These are phyloP conservation scores for Drosophila leonis DNA, from an alignment of 2,888 invertebrate genomes.

Conservation along the genomic window DNA sequence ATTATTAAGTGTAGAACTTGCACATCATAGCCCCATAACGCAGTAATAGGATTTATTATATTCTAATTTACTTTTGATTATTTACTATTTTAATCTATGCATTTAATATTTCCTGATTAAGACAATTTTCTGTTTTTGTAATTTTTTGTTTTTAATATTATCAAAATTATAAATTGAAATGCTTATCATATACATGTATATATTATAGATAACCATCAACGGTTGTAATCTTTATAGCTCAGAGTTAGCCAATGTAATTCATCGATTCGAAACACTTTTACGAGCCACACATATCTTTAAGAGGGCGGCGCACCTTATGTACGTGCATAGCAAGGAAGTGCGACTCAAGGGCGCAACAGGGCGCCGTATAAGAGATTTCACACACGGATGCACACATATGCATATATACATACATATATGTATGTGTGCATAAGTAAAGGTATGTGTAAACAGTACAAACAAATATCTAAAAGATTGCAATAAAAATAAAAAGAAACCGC, in stretches of 20 bases:
- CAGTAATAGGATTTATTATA: too few relatives aligned
- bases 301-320: constrained; percentile 3
- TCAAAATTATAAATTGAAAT: constrained; percentile 1
- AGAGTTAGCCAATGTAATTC: neutral
- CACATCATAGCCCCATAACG: too few relatives aligned
- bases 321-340: neutral
- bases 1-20: too few relatives aligned
- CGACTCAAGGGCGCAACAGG: constrained; percentile 33
- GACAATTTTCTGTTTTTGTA: neutral
- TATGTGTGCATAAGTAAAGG: neutral
- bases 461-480: constrained; percentile 42
- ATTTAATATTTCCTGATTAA: neutral
- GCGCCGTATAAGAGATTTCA: constrained; percentile 6
- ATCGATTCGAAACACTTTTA: constrained; percentile 17
- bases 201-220: neutral
- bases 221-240: constrained; percentile 1
- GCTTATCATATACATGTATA: neutral
- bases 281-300: constrained; percentile 13
- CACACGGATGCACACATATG: neutral
- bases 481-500: constrained; percentile 18
- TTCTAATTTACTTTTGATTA: neutral
- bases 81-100: neutral
- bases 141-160: neutral
- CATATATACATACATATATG: neutral
- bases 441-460: constrained; percentile 33